phyloP scores from a whole-genome alignment of 2,888 invertebrate species.

The Neocrepidodera transversa region DNA sequence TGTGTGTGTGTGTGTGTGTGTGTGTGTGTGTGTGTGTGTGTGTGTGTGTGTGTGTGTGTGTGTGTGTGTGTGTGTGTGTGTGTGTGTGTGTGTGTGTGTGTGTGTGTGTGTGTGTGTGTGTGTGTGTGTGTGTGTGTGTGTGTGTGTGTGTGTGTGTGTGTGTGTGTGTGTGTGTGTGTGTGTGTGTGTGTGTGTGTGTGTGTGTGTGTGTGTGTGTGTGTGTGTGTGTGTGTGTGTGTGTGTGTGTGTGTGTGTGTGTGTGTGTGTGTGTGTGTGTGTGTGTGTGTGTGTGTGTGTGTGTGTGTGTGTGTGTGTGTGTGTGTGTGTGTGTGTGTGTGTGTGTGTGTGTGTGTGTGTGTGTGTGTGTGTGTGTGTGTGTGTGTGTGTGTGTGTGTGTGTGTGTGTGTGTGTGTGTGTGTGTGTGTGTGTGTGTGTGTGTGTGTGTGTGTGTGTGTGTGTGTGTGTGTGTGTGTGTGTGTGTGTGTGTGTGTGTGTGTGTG shows the following conservation, averaged over 20 bases:
- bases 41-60: too few species aligned
- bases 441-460: not conserved
- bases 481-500: not conserved
- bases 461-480: not conserved
- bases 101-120: too few species aligned
- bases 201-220: too few species aligned
- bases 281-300: not conserved
- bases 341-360: not conserved
- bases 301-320: not conserved
- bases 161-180: too few species aligned
- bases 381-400: not conserved
- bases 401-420: not conserved
- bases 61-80: too few species aligned
- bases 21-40: too few species aligned
- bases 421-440: not conserved
- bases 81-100: too few species aligned
- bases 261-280: not conserved
- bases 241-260: not conserved
- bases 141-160: too few species aligned
- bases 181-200: too few species aligned
- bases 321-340: not conserved
- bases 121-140: too few species aligned
- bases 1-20: too few species aligned
- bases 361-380: not conserved
- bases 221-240: too few species aligned